A percentile compares a stretch with the other conserved stretches of the same genome.
Evolutionary conservation across 2,888 invertebrate species (phyloP).

Genomic region (Spisula subtruncata): DNA sequence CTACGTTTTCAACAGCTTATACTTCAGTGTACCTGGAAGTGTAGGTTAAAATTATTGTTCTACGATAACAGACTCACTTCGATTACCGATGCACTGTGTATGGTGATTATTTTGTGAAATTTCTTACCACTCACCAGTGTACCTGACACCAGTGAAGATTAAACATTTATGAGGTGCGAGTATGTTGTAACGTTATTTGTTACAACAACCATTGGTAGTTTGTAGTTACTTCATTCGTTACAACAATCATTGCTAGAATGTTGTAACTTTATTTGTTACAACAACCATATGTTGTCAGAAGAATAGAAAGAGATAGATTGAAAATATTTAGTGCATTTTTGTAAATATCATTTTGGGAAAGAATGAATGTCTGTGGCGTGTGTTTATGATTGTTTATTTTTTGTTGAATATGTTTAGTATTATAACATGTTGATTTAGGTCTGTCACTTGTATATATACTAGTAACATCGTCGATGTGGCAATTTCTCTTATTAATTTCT

Average conservation of each 20-base stretch:
- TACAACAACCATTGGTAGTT: not conserved
- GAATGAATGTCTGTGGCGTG: not conserved
- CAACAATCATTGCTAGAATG: not conserved
- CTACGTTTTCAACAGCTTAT: not conserved
- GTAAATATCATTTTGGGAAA: slow-evolving; percentile 14
- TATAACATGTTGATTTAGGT: not conserved
- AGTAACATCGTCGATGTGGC: too few species aligned
- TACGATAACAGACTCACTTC: not conserved
- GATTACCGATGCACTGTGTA: not conserved
- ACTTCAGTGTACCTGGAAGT: slow-evolving; percentile 6
- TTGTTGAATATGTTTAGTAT: slow-evolving; percentile 2
- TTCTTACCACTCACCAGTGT: not conserved
- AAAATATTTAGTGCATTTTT: slow-evolving; percentile 8
- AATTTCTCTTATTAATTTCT: too few species aligned
- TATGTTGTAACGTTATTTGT: not conserved
- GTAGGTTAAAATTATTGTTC: not conserved
- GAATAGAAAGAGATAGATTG: not conserved
- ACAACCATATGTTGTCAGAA: not conserved
- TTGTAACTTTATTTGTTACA: not conserved
- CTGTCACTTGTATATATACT: too few species aligned
- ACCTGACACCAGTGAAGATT: not conserved
- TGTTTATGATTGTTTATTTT: not conserved
- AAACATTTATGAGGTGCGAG: not conserved
- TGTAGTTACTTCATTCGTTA: too few species aligned
- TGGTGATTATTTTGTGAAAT: not conserved